Evolutionary conservation across 2,113 vertebrate genomes (phyloP), one percentile per base, ranked within the genome.

Genomic region (Dasyurus viverrinus): DNA sequence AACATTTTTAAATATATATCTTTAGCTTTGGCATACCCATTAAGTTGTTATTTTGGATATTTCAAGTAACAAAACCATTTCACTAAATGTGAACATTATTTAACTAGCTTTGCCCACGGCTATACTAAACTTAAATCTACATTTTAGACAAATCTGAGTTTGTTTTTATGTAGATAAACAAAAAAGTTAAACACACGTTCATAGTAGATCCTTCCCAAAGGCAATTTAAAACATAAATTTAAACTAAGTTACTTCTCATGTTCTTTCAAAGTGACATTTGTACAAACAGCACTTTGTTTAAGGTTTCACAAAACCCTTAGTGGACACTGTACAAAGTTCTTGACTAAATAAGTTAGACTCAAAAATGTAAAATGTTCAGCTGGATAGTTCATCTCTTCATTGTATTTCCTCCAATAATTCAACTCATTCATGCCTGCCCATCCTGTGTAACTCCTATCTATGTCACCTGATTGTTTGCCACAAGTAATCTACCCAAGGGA

Each of bases 271-370:
- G 76, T 11, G n/a, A n/a, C 68, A 76, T 96, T 96, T 96, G 92
- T 95, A 90, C 92, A 97, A 97, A 96, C 76, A 92, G 94, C 95
- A 52, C 95, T 95, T 96, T 94, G 92, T 94, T 92, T 93, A 54
- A 93, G 68, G 1, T 94, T 97, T 95, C 91, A 92, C 54, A 91
- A 95, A 97, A 84, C 46, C 76, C n/a, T 90, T 68, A 95, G 52
- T 50, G 53, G 57, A 89, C 53, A 93, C 50, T 95, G n/a, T 93
- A 54, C 0, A n/a, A 92, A 89, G 8, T 46, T 93, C 46, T 89
- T 89, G 90, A 54, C 54, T 53, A 96, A 96, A 89, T 96, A 94
- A 96, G 68, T 57, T 96, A 60, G 50, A 93, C 93, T 97, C 96
- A 52, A 94, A 68, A 84, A 42, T 84, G n/a, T 14, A 84, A 42